Evolutionary conservation across 1,140 invertebrate species (phyloP), one percentile per base, ranked within the genome.

Genomic region (Apis cerana): DNA sequence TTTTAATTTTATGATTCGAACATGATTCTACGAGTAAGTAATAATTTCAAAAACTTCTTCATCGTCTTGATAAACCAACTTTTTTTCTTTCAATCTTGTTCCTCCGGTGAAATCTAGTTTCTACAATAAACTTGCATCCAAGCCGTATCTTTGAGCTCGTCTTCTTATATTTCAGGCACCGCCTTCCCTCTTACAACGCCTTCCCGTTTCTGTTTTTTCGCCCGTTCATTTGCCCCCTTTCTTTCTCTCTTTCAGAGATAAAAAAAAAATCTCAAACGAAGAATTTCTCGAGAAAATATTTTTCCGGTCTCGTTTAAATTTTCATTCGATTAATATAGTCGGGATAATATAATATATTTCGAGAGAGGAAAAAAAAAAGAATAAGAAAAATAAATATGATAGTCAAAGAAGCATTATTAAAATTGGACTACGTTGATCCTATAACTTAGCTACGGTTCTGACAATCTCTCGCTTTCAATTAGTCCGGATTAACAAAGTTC

Each of bases 81-180:
- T 72, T 54, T 62, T 64, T 17, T 27, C 27, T 19, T 21, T 33
- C 61, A 33, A 68, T 52, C 21, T 11, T 50, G 17, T 23, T 12
- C 15, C 68, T 17, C 54, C 84, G 21, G 67, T 21, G 84, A 72
- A 86, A 85, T 85, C 79, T 71, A 72, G 79, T 78, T 86, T 78
- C 64, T 68, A 56, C 74, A 69, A 85, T 78, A 77, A 86, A 86
- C 74, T 82, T 21, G 21, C 67, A 50, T 33, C 64, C 52, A 5
- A 23, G 27, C 33, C 48, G 64, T 48, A 70, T 71, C 70, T 59
- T 74, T 58, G 56, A 56, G 56, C 67, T 21, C 43, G 69, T 27
- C 64, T 59, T 67, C 75, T 79, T 62, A 23, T 23, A 17, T 64
- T 76, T 80, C 80, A 50, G 68, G 43, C 23, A 33, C 19, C 72